phyloP scores from a whole-genome alignment of 2,888 invertebrate genomes.

The Rhabditophanes sp. region DNA sequence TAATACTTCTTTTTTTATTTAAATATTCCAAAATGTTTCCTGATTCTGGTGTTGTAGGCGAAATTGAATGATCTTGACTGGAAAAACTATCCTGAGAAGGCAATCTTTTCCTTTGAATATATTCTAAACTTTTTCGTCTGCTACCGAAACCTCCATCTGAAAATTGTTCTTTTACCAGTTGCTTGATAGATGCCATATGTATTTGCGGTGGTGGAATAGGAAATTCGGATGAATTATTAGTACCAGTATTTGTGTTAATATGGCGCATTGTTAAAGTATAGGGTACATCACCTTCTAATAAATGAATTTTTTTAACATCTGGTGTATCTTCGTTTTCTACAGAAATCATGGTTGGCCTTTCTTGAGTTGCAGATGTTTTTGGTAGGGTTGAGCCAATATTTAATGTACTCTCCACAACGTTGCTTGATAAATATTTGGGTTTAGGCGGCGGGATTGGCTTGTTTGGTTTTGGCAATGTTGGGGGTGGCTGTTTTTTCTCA shows the following conservation, averaged over 20 bases:
- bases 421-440: too few relatives aligned
- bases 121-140: constrained; percentile 30
- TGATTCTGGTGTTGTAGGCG: constrained; percentile 30
- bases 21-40: too few relatives aligned
- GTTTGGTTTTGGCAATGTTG: too few relatives aligned
- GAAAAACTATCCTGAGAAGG: constrained; percentile 42
- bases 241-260: constrained; percentile 13
- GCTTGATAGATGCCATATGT: background rate
- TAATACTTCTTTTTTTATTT: too few relatives aligned
- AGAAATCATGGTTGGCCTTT: constrained; percentile 28
- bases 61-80: constrained; percentile 42
- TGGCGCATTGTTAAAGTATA: constrained; percentile 43
- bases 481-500: too few relatives aligned
- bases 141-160: too few relatives aligned
- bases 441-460: too few relatives aligned
- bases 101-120: constrained; percentile 34
- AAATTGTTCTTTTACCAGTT: too few relatives aligned
- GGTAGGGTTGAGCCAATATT: too few relatives aligned
- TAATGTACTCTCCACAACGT: too few relatives aligned
- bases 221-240: background rate
- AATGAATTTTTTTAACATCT: constrained; percentile 22
- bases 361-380: too few relatives aligned
- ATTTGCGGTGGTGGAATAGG: constrained; percentile 1
- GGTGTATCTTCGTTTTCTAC: constrained; percentile 37
- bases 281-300: constrained; percentile 24